Conservation (phyloP, 1,140 invertebrate genomes). For the Drosophila orosa region DNA sequence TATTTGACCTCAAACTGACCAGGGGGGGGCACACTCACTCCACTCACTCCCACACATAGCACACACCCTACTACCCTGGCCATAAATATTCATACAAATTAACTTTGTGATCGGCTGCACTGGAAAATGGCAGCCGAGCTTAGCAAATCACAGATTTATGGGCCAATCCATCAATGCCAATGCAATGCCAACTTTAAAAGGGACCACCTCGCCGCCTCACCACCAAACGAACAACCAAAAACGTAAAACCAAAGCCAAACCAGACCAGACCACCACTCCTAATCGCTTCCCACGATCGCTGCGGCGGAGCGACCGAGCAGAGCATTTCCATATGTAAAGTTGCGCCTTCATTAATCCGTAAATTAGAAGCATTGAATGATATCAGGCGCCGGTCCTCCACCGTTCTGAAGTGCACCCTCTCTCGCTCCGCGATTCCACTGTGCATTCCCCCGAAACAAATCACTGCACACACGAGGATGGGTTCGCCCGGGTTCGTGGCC, state of each 20-base stretch:
- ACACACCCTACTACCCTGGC: too few species aligned
- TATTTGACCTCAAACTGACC: slow-evolving; percentile 14
- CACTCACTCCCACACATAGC: neutral
- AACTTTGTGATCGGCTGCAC: slow-evolving; percentile 50
- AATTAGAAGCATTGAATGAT: slow-evolving; percentile 81
- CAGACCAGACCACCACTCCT: slow-evolving; percentile 25
- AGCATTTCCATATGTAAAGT: slow-evolving; percentile 79
- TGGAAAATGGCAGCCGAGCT: slow-evolving; percentile 63
- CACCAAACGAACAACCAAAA: slow-evolving; percentile 13
- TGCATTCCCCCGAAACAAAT: slow-evolving; percentile 56
- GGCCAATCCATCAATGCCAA: slow-evolving; percentile 78
- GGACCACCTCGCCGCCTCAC: slow-evolving; percentile 12
- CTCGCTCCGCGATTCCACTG: neutral
- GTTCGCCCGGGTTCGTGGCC: slow-evolving; percentile 12
- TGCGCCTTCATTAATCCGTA: slow-evolving; percentile 82
- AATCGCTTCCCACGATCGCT: slow-evolving; percentile 80
- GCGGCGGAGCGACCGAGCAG: slow-evolving; percentile 29
- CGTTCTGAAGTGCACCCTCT: slow-evolving; percentile 58
- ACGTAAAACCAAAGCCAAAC: neutral
- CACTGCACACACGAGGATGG: slow-evolving; percentile 49
- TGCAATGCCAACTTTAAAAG: slow-evolving; percentile 22
- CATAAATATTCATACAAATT: slow-evolving; percentile 66
- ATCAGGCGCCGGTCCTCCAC: slow-evolving; percentile 39
- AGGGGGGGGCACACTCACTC: neutral
- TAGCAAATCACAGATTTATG: slow-evolving; percentile 82